Base-by-base conservation (phyloP, 2,797 vertebrate species). In the Huso huso region DNA sequence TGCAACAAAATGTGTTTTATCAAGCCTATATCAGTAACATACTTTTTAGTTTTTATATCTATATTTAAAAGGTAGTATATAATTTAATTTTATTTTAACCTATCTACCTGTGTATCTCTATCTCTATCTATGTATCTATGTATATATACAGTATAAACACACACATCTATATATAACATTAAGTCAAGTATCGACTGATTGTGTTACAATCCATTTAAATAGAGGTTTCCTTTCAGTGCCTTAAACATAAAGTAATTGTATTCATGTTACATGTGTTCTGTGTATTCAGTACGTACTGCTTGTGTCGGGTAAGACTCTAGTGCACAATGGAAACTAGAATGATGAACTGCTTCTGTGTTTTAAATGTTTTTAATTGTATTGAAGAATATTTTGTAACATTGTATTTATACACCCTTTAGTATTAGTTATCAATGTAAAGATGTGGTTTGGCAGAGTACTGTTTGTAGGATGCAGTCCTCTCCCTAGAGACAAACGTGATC, bases 151-250 rank as follows among this genome's bases (percentile, higher is more conserved):
- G 11, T 5, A 64, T 51, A 18, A 1, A 37, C 23, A 37, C 23
- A 37, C 23, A 37, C 23, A 3, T 37, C 23, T 37, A 37, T 37
- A 37, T 37, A 37, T 3, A 37, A 37, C 23, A 37, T 64, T 18
- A 55, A 65, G 55, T 52, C 23, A 8, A 48, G 13, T 51, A 69
- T n/a, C 18, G 5, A 9, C 10, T n/a, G 15, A 15, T 15, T 67
- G 9, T 62, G 62, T 60, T 62, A 55, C 15, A 65, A 49, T 18
- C 10, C 58, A 55, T 63, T 52, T 49, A 62, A n/a, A 63, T 48
- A 57, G 13, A 63, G 23, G 59, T 55, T 37, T 58, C 13, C 48
- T 62, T 10, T 49, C 62, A 70, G 69, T 66, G 69, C 69, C 69
- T 70, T 70, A 63, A 23, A 10, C 60, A 23, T n/a, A 3, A 4